Evolutionary conservation across 2,797 vertebrate species (phyloP).

Genomic region (Sebastes kiyomatsui): DNA sequence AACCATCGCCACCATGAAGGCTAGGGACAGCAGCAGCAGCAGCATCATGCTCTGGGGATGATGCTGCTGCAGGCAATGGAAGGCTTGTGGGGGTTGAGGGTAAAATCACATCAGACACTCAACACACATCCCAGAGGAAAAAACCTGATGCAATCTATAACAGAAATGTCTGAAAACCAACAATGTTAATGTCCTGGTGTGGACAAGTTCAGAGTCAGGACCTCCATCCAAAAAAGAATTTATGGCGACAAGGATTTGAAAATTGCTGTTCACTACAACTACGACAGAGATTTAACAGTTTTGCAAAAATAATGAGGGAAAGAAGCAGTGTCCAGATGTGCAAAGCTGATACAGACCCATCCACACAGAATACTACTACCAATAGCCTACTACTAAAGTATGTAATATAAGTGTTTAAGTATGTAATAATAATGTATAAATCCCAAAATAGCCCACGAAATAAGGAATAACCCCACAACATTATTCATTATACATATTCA

Average conservation of each 20-base stretch:
- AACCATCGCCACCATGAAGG: not conserved
- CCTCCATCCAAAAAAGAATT: not conserved
- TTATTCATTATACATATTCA: too few species aligned
- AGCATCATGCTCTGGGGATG: not conserved
- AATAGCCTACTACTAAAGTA: too few species aligned
- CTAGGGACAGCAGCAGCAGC: not conserved
- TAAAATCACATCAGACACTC: not conserved
- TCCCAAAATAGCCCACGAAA: too few species aligned
- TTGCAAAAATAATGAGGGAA: slow-evolving; percentile 3
- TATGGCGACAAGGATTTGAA: not conserved
- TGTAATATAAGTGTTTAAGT: too few species aligned
- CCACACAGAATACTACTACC: too few species aligned
- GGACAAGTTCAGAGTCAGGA: not conserved
- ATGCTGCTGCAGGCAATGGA: not conserved
- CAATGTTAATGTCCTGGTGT: not conserved
- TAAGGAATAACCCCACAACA: too few species aligned
- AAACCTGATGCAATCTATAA: not conserved
- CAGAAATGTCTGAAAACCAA: not conserved
- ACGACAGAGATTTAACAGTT: not conserved
- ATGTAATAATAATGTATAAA: too few species aligned
- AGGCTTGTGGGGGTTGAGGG: not conserved
- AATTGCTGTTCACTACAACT: not conserved
- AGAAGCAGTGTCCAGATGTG: not conserved
- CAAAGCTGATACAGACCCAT: not conserved
- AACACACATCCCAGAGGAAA: not conserved